These are phyloP conservation scores for Remorina albescens DNA, from an alignment of 2,797 vertebrate species.

Conservation along the genomic window DNA sequence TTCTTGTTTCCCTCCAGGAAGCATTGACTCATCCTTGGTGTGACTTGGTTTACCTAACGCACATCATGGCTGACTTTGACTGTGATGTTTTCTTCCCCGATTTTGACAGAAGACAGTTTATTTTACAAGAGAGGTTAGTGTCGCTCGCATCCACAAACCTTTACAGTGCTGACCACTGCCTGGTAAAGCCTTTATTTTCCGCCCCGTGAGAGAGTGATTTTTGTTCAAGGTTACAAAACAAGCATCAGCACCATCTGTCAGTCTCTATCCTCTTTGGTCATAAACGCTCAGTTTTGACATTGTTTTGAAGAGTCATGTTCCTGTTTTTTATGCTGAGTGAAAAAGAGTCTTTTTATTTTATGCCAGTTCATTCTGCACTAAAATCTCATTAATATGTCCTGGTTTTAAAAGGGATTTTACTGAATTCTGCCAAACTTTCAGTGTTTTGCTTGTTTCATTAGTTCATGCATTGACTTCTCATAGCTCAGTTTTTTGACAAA, in stretches of 20 bases:
- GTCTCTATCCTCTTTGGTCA: not conserved
- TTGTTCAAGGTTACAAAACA: conserved; percentile 15
- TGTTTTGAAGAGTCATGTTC: conserved; percentile 1
- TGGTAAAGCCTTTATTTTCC: no score
- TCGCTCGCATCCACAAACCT: not conserved
- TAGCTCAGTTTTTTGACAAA: not conserved
- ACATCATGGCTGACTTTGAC: conserved; percentile 86
- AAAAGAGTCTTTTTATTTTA: no score
- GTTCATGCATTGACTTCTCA: not conserved
- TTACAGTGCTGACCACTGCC: no score
- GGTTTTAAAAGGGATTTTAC: not conserved
- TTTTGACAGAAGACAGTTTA: conserved; percentile 81
- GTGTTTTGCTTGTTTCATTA: not conserved
- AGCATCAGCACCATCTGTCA: conserved; percentile 27
- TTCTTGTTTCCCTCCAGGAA: conserved; percentile 69
- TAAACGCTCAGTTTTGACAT: conserved; percentile 3
- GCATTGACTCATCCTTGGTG: conserved; percentile 86
- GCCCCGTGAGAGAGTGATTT: not conserved
- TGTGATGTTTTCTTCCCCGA: conserved; percentile 88
- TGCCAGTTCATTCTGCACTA: not conserved
- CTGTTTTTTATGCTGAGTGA: no score
- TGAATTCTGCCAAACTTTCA: no score
- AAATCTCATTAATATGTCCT: not conserved
- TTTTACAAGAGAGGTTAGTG: conserved; percentile 80
- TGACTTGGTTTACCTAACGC: conserved; percentile 84